phyloP scores from a whole-genome alignment of 2,888 invertebrate genomes.

The Scaptodrosophila latifasciaeformis region DNA sequence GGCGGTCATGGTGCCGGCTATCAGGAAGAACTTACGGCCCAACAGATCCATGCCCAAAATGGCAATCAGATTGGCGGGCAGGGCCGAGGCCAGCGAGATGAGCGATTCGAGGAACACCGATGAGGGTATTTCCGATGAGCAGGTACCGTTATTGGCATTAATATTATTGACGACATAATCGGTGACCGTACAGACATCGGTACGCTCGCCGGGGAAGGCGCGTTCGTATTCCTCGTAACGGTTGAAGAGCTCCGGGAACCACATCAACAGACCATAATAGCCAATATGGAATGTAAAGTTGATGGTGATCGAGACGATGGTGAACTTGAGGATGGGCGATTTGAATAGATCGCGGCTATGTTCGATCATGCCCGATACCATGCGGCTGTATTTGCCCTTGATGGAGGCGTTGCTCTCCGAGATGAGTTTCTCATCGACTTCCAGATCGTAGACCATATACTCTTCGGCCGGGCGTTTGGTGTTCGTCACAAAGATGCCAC shows the following conservation, averaged over 20 bases:
- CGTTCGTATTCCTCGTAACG: slow-evolving; percentile 88
- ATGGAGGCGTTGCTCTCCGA: slow-evolving; percentile 76
- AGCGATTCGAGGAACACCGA: slow-evolving; percentile 90
- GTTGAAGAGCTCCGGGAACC: slow-evolving; percentile 96
- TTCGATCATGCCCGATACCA: slow-evolving; percentile 85
- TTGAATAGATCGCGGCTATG: slow-evolving; percentile 89
- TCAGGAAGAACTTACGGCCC: slow-evolving; percentile 84
- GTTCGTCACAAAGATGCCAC: slow-evolving; percentile 87
- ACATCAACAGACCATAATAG: slow-evolving; percentile 97
- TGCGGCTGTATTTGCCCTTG: slow-evolving; percentile 82
- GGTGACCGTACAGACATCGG: slow-evolving; percentile 86
- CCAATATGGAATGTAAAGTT: slow-evolving; percentile 96
- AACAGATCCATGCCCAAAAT: slow-evolving; percentile 89
- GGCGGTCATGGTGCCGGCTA: slow-evolving; percentile 90
- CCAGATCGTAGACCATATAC: slow-evolving; percentile 85
- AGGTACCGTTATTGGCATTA: slow-evolving; percentile 78
- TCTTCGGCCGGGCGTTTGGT: slow-evolving; percentile 82
- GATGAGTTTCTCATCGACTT: slow-evolving; percentile 78
- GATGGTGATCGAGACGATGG: slow-evolving; percentile 88
- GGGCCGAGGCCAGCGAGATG: slow-evolving; percentile 89
- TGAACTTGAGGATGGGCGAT: slow-evolving; percentile 88
- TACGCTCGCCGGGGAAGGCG: slow-evolving; percentile 79
- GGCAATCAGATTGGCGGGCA: slow-evolving; percentile 89
- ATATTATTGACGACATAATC: slow-evolving; percentile 82
- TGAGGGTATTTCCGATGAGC: slow-evolving; percentile 84